Percentiles rank a stretch among this genome's conserved stretches.
Conservation (phyloP, 2,888 invertebrate genomes). For the Pandemis corylana region DNA sequence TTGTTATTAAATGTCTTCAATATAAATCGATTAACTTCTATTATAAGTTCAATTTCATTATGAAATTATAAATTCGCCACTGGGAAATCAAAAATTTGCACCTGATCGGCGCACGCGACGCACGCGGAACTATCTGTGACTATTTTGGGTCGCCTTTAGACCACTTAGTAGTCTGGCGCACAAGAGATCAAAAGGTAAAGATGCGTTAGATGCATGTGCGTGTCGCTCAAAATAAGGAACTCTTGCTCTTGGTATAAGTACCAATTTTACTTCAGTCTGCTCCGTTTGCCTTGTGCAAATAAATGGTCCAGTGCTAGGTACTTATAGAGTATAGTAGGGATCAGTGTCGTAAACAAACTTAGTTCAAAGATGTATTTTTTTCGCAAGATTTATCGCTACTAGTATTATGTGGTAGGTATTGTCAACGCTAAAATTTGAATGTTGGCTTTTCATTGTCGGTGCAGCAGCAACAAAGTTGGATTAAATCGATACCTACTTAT, state of each 20-base stretch:
- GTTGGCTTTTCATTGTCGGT: no score
- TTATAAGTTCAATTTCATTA: no score
- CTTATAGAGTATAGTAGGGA: no score
- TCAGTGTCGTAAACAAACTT: no score
- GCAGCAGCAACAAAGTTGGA: no score
- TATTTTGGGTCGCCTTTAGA: conserved; percentile 79
- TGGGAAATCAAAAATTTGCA: conserved; percentile 58
- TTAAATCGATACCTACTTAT: no score
- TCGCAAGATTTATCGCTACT: no score
- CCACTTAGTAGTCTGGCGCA: conserved; percentile 72
- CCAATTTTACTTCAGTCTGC: background rate
- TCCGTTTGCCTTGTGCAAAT: background rate
- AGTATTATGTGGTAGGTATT: no score
- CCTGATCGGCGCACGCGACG: conserved; percentile 71
- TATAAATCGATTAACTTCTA: no score
- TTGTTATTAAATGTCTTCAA: background rate
- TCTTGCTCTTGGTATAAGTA: background rate
- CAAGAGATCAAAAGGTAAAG: conserved; percentile 78
- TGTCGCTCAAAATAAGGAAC: background rate
- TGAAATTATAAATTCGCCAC: conserved; percentile 5
- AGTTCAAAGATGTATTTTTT: no score
- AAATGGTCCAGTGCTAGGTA: background rate
- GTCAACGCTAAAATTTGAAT: no score
- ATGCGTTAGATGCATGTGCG: conserved; percentile 55
- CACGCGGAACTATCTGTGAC: conserved; percentile 77